Evolutionary conservation across 1,140 invertebrate genomes (phyloP).

Genomic region (Lasioglossum albipes): DNA sequence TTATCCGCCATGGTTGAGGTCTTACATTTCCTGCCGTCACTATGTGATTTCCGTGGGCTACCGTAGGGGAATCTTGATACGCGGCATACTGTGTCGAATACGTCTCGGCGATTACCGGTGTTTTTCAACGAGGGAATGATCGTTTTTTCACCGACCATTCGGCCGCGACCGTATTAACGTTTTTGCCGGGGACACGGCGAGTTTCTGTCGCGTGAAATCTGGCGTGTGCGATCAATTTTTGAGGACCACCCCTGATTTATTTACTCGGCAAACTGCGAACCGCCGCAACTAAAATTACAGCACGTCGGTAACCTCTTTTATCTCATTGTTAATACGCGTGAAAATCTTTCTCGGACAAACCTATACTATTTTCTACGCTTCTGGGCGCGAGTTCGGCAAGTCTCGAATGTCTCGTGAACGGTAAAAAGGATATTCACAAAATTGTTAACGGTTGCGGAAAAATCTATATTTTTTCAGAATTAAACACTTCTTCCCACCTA

Average conservation of each 20-base stretch:
- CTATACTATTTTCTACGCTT: no score
- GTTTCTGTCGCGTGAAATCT: conserved; percentile 12
- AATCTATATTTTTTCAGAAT: no score
- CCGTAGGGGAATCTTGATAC: conserved; percentile 63
- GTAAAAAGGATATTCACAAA: no score
- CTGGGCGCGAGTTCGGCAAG: no score
- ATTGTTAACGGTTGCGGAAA: no score
- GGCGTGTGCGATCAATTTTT: conserved; percentile 37
- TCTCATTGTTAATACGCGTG: no score
- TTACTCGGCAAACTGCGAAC: conserved; percentile 2
- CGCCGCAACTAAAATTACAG: no score
- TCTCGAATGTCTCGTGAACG: no score
- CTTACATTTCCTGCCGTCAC: conserved; percentile 69
- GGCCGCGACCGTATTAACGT: conserved; percentile 28
- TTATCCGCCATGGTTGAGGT: conserved; percentile 62
- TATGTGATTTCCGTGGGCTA: conserved; percentile 64
- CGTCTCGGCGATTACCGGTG: conserved; percentile 36
- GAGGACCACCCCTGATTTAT: conserved; percentile 15
- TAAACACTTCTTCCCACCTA: no score
- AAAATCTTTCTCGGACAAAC: no score
- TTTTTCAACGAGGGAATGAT: conserved; percentile 45
- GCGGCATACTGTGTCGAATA: conserved; percentile 73
- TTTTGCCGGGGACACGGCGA: conserved; percentile 1
- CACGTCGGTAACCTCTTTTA: not conserved
- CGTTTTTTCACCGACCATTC: conserved; percentile 25